Evolutionary conservation across 2,113 vertebrate genomes (phyloP).

Genomic region (Poeciliopsis prolifica): DNA sequence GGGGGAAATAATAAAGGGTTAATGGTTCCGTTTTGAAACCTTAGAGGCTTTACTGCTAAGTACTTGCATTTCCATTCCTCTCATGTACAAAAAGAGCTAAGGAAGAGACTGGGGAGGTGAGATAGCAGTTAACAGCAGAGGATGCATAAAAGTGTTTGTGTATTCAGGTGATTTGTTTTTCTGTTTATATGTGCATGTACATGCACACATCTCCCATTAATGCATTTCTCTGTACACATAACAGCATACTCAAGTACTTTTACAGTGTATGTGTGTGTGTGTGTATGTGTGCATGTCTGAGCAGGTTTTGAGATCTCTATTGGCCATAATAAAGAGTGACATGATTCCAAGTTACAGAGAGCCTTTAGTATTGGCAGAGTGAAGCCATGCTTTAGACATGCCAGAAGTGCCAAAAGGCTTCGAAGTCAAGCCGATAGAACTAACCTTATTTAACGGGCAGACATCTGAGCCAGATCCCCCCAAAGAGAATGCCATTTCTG

Average conservation of each 20-base stretch:
- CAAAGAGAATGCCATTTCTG: constrained; percentile 77
- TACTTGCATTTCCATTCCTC: constrained; percentile 60
- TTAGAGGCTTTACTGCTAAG: constrained; percentile 54
- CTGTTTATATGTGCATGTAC: background rate
- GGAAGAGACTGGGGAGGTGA: constrained; percentile 15
- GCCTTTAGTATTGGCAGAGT: constrained; percentile 26
- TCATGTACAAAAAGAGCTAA: constrained; percentile 26
- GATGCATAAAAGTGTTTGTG: constrained; percentile 41
- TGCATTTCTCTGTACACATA: constrained; percentile 28
- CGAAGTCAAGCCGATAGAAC: constrained; percentile 61
- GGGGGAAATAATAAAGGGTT: constrained; percentile 62
- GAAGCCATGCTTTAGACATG: constrained; percentile 26
- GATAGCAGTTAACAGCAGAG: constrained; percentile 34
- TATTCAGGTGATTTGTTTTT: constrained; percentile 14
- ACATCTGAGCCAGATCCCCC: constrained; percentile 57
- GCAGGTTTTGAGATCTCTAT: constrained; percentile 25
- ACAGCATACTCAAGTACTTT: constrained; percentile 21
- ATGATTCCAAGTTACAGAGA: constrained; percentile 26
- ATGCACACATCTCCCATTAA: constrained; percentile 38
- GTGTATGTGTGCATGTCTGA: constrained; percentile 20
- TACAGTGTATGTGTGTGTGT: constrained; percentile 4
- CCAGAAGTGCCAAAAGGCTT: constrained; percentile 36
- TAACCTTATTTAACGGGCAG: constrained; percentile 70
- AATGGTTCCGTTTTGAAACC: constrained; percentile 59
- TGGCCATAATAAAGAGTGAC: constrained; percentile 28